phyloP scores from a whole-genome alignment of 2,797 vertebrate species.

The Gephyroberyx darwinii region DNA sequence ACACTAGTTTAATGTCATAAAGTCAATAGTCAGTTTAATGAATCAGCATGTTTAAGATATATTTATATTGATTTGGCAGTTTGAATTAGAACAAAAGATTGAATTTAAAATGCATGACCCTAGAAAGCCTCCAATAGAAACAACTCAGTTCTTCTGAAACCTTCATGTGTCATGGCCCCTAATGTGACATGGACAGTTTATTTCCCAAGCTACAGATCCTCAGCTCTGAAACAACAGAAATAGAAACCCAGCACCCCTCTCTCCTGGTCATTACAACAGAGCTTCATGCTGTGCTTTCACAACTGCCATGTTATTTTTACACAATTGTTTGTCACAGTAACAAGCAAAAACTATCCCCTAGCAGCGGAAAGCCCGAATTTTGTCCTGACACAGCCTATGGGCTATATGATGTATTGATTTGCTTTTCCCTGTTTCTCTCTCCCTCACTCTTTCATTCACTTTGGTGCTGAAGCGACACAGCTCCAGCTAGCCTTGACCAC shows the following conservation, averaged over 20 bases:
- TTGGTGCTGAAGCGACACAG: constrained; percentile 30
- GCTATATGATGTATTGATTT: constrained; percentile 73
- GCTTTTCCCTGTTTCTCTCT: constrained; percentile 56
- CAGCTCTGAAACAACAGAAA: not conserved
- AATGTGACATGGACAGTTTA: not conserved
- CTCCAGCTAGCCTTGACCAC: constrained; percentile 66
- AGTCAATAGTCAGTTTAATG: too few species aligned
- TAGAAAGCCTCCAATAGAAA: too few species aligned
- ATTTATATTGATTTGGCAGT: not conserved
- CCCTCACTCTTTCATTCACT: constrained; percentile 16
- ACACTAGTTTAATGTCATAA: too few species aligned
- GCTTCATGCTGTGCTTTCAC: constrained; percentile 42
- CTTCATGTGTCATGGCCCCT: not conserved
- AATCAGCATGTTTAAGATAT: too few species aligned
- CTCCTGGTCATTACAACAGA: constrained; percentile 40
- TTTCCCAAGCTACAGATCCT: constrained; percentile 1
- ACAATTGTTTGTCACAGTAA: constrained; percentile 52
- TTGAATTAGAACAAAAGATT: not conserved
- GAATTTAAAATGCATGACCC: not conserved
- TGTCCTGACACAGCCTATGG: constrained; percentile 60
- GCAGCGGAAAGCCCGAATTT: constrained; percentile 59
- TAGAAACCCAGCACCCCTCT: constrained; percentile 1
- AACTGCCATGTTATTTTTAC: constrained; percentile 62
- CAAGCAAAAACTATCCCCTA: constrained; percentile 49
- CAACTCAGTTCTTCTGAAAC: too few species aligned